Conservation (phyloP, 2,797 vertebrate genomes). For the Prionace glauca region DNA sequence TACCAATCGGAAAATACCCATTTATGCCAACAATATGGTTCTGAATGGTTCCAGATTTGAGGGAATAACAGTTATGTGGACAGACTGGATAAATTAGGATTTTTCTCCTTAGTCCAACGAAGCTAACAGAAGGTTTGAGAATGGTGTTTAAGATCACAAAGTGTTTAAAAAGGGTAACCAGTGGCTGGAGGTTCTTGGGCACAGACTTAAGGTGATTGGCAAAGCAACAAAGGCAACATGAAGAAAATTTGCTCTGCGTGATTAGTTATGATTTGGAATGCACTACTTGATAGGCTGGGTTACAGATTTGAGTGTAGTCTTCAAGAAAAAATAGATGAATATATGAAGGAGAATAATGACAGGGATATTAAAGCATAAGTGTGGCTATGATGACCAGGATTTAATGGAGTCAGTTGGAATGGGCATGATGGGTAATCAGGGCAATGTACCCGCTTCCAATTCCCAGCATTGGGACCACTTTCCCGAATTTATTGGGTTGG, state of each 20-base stretch:
- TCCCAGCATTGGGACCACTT: not conserved
- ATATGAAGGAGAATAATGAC: not conserved
- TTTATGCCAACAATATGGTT: too few relatives aligned
- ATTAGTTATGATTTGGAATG: not conserved
- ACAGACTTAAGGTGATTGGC: not conserved
- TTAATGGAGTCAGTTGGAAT: not conserved
- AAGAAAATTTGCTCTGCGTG: not conserved
- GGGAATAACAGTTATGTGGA: not conserved
- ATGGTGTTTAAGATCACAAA: not conserved
- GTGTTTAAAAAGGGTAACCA: not conserved
- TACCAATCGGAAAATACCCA: too few relatives aligned
- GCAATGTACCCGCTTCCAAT: too few relatives aligned
- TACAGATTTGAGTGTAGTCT: not conserved
- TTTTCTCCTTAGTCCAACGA: not conserved
- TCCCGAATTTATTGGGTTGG: too few relatives aligned
- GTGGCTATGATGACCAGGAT: not conserved
- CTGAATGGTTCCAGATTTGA: not conserved
- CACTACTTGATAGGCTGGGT: not conserved
- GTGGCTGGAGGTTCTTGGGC: not conserved
- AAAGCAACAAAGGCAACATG: not conserved
- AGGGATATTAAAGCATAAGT: not conserved
- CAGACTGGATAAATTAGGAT: not conserved
- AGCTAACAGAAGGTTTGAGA: not conserved
- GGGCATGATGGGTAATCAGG: not conserved
- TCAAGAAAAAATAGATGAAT: not conserved